phyloP scores from a whole-genome alignment of 2,797 vertebrate genomes.

The Odontamblyopus rebecca region DNA sequence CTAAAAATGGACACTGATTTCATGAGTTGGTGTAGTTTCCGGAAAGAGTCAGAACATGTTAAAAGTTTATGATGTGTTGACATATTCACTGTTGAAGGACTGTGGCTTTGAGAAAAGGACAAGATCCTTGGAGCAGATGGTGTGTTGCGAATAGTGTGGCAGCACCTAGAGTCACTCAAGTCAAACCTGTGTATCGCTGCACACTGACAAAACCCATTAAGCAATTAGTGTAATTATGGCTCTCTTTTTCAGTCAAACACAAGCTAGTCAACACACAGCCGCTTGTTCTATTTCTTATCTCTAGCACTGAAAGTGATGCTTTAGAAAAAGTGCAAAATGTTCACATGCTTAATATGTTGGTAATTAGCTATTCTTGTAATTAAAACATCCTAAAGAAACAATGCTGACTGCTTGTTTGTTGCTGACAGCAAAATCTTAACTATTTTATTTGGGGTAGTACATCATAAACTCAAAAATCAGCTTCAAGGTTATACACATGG shows the following conservation, averaged over 20 bases:
- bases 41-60: background rate
- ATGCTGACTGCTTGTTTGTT: background rate
- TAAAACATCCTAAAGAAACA: background rate
- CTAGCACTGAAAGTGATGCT: background rate
- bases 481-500: background rate
- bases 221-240: conserved; percentile 13
- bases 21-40: background rate
- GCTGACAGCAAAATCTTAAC: background rate
- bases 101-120: background rate
- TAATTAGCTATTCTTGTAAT: background rate
- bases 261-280: background rate
- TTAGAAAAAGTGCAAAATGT: background rate
- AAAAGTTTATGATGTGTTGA: background rate
- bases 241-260: conserved; percentile 5
- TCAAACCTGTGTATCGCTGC: background rate
- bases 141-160: conserved; percentile 18
- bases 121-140: background rate
- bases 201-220: conserved; percentile 15
- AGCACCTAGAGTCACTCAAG: conserved; percentile 3
- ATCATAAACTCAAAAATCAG: background rate
- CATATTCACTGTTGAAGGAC: background rate
- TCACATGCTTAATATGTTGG: background rate
- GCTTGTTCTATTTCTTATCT: conserved; percentile 8
- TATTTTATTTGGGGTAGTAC: background rate
- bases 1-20: background rate